Conservation (phyloP, 2,113 vertebrate genomes). For the Xenopus laevis region DNA sequence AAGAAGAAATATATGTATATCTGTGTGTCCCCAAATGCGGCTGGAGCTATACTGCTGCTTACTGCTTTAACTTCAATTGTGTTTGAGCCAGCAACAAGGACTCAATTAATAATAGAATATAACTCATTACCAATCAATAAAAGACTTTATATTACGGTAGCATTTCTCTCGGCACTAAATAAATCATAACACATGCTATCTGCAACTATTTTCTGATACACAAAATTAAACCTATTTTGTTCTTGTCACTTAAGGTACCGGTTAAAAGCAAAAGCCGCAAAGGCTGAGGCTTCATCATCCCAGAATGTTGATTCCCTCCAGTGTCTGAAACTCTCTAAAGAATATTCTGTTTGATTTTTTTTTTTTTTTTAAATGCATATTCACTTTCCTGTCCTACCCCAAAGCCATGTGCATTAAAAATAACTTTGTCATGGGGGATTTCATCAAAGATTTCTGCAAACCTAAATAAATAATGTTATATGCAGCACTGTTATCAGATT, state of each 20-base stretch:
- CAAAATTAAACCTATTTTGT: background rate
- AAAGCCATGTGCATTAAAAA: conserved; percentile 45
- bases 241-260: background rate
- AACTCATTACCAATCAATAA: no score
- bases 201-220: background rate
- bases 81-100: no score
- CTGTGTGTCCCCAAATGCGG: no score
- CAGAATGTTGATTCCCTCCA: conserved; percentile 27
- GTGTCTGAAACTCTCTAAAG: conserved; percentile 34
- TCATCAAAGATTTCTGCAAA: conserved; percentile 60
- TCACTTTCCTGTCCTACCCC: conserved; percentile 33
- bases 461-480: conserved; percentile 60
- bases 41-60: no score
- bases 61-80: no score
- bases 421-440: conserved; percentile 54
- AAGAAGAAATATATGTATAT: no score
- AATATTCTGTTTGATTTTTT: conserved; percentile 29
- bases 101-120: no score
- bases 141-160: background rate
- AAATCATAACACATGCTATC: background rate
- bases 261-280: background rate
- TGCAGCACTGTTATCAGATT: conserved; percentile 50
- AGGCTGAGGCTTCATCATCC: conserved; percentile 15
- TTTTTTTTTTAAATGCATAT: conserved; percentile 43
- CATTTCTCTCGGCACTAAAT: background rate